Evolutionary conservation across 2,888 invertebrate species (phyloP), one percentile per base, ranked within the genome.

Genomic region (Drosophila bunnanda): DNA sequence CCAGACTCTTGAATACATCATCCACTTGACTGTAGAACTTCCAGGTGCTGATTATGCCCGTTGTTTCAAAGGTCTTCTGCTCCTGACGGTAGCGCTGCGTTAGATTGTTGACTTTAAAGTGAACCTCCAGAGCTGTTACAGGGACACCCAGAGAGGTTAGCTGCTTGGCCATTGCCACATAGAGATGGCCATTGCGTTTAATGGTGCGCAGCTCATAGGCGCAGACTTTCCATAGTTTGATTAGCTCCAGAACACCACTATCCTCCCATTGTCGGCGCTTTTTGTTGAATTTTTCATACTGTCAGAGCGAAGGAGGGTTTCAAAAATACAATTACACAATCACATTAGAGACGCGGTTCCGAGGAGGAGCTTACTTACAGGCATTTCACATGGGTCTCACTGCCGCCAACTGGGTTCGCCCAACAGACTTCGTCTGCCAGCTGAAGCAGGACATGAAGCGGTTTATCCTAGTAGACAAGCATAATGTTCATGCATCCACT

Each of bases 261-360:
- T 91, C 91, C 91, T 91, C 91, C 91, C 91, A 91, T 89, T 92
- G 92, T 83, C 91, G 90, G 75, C 91, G 91, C 88, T 91, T 91
- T 90, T 91, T 92, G 79, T 92, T 92, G 90, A 91, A 91, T 89
- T 91, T 91, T 91, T 91, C 91, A 91, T 92, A 91, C 90, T 90
- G 36, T 0, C 28, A 8, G 13, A 4, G 15, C 1, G 1, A 7
- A 12, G 4, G 1, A 34, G 12, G 15, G 13, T 17, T 4, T 0
- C 0, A 0, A 48, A 13, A 28, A 25, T 41, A 15, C 7, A 6
- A 30, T 32, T 5, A 28, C 13, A 15, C 9, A 17, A 34, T 15
- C 2, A 1, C 1, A 2, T n/a, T 17, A 41, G 20, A 15, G n/a
- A n/a, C n/a, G n/a, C 9, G 0, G 3, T 12, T 22, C 9, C 1